These are phyloP conservation scores for Melanocharis versteri DNA, from an alignment of 2,113 vertebrate species.

Conservation along the genomic window DNA sequence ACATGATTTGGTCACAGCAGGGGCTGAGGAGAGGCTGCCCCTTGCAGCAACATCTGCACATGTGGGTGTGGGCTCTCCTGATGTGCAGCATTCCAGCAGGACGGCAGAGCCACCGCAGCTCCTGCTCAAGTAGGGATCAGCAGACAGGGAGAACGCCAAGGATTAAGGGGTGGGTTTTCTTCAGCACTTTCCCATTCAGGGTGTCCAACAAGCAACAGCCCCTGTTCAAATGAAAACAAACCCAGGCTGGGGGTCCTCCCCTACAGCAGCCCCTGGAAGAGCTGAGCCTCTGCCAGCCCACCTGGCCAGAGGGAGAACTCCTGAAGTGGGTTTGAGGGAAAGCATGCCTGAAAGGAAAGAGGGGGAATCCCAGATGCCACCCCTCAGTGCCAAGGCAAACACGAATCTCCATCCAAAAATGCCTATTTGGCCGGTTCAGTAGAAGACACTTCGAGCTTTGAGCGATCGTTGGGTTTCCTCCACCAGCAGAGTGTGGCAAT, in stretches of 20 bases:
- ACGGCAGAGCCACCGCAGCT: background rate
- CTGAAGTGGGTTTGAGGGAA: background rate
- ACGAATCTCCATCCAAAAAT: background rate
- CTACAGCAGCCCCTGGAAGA: background rate
- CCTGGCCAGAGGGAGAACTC: background rate
- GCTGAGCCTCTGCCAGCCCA: background rate
- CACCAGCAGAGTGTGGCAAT: background rate
- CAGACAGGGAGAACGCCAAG: background rate
- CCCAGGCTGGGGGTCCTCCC: background rate
- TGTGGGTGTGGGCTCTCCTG: background rate
- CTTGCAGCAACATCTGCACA: background rate
- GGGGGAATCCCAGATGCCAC: background rate
- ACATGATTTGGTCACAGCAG: accelerated
- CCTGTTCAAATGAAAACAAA: background rate
- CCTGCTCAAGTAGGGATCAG: background rate
- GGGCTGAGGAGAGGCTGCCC: background rate
- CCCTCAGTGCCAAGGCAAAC: background rate
- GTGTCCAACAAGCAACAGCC: background rate
- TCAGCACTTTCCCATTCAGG: background rate
- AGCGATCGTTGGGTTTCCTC: background rate
- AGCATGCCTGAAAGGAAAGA: background rate
- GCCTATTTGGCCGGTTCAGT: accelerated
- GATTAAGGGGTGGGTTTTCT: background rate
- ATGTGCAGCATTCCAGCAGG: background rate
- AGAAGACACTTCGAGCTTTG: background rate